Percentiles rank a stretch among this genome's conserved stretches.
Conservation (phyloP, 2,888 invertebrate genomes). For the Cylloceria caligata region DNA sequence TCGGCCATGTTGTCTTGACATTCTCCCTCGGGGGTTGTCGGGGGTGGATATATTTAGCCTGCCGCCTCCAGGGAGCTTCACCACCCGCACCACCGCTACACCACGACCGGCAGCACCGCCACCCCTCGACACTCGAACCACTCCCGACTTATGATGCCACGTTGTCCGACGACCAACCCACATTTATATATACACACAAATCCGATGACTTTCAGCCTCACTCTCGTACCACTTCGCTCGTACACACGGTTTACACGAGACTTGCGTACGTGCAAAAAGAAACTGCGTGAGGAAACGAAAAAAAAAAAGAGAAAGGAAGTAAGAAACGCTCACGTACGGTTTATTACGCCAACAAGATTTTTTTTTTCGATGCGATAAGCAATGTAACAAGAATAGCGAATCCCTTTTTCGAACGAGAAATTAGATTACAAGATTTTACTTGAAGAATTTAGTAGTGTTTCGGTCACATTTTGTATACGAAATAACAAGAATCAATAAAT, state of each 20-base stretch:
- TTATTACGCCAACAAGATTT: slow-evolving; percentile 47
- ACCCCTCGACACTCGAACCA: slow-evolving; percentile 78
- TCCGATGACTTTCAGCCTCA: slow-evolving; percentile 12
- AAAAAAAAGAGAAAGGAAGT: slow-evolving; percentile 22
- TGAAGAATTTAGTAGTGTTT: neutral
- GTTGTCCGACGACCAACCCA: slow-evolving; percentile 80
- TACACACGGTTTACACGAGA: slow-evolving; percentile 48
- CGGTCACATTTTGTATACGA: no score
- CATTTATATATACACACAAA: slow-evolving; percentile 6
- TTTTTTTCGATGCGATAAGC: slow-evolving; percentile 1
- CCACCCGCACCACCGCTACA: slow-evolving; percentile 62
- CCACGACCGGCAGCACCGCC: slow-evolving; percentile 60
- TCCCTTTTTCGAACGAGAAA: neutral
- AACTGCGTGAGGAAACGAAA: slow-evolving; percentile 39
- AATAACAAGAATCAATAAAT: no score
- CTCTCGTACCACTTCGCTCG: slow-evolving; percentile 49
- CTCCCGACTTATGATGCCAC: slow-evolving; percentile 82
- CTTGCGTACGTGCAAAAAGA: slow-evolving; percentile 51
- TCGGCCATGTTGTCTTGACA: slow-evolving; percentile 85
- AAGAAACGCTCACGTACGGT: slow-evolving; percentile 45
- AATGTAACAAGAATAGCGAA: slow-evolving; percentile 21
- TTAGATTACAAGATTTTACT: neutral
- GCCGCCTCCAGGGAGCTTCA: slow-evolving; percentile 82
- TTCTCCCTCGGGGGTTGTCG: slow-evolving; percentile 80
- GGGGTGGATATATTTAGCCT: slow-evolving; percentile 84